Percentiles rank a stretch among this genome's conserved stretches.
Conservation (phyloP, 2,797 vertebrate genomes). For the Spinibarbus caldwelli region DNA sequence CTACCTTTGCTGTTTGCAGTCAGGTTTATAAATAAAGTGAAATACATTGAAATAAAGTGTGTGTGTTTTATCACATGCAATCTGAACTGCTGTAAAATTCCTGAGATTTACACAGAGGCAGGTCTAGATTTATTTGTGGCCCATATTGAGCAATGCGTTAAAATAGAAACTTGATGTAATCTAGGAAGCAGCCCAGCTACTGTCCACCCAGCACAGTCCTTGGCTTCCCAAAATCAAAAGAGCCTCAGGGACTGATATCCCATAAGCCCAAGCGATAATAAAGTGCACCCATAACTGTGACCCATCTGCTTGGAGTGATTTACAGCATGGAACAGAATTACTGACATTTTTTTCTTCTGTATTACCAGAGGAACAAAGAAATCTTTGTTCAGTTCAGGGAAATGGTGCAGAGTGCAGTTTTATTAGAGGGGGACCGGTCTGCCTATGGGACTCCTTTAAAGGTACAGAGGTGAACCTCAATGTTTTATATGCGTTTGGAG, state of each 20-base stretch:
- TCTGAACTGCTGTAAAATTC: background rate
- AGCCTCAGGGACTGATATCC: constrained; percentile 56
- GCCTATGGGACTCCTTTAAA: constrained; percentile 62
- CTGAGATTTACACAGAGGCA: background rate
- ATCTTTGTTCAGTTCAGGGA: constrained; percentile 67
- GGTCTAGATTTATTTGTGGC: constrained; percentile 16
- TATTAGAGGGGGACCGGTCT: constrained; percentile 55
- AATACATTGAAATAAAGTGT: background rate
- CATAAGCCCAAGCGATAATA: constrained; percentile 62
- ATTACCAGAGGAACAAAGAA: constrained; percentile 71
- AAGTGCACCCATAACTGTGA: constrained; percentile 69
- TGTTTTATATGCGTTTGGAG: constrained; percentile 49
- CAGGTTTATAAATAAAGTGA: background rate
- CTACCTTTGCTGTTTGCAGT: background rate
- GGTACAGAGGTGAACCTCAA: constrained; percentile 60
- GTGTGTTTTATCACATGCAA: background rate
- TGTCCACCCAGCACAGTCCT: constrained; percentile 20
- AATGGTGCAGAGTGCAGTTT: constrained; percentile 63
- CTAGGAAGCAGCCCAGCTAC: constrained; percentile 51
- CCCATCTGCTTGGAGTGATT: constrained; percentile 74
- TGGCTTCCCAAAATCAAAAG: constrained; percentile 40
- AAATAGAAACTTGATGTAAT: constrained; percentile 32
- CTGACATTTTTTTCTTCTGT: constrained; percentile 66
- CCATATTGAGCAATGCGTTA: constrained; percentile 12
- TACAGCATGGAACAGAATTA: constrained; percentile 63